Percentiles rank a stretch among this genome's conserved stretches.
Conservation (phyloP, 2,113 vertebrate genomes). For the Pituophis catenifer region DNA sequence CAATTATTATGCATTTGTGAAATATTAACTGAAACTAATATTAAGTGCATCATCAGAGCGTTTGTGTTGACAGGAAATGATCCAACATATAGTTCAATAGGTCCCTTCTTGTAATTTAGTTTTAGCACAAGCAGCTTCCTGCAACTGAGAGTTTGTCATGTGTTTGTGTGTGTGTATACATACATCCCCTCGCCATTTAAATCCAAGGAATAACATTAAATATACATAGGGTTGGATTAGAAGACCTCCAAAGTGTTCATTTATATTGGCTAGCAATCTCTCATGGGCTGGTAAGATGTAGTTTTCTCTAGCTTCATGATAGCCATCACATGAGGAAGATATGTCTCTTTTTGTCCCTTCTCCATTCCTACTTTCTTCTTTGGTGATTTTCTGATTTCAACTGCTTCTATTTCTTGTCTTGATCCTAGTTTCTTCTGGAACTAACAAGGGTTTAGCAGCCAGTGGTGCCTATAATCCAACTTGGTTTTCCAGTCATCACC, state of each 20-base stretch:
- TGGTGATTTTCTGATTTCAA: not conserved
- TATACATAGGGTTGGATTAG: not conserved
- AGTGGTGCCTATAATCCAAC: not conserved
- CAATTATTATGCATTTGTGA: not conserved
- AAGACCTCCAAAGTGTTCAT: not conserved
- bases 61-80: not conserved
- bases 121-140: not conserved
- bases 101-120: not conserved
- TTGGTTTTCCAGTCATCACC: not conserved
- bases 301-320: not conserved
- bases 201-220: not conserved
- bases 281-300: not conserved
- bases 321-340: not conserved
- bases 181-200: not conserved
- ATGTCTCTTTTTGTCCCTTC: not conserved
- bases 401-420: not conserved
- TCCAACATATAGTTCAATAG: not conserved
- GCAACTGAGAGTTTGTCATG: not conserved
- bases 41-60: not conserved
- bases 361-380: not conserved
- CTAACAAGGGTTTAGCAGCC: not conserved
- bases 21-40: accelerated
- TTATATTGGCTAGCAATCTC: not conserved
- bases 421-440: not conserved
- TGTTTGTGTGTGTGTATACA: not conserved